These are phyloP conservation scores for Stigmatopora argus DNA, from an alignment of 2,113 vertebrate genomes.

Conservation along the genomic window DNA sequence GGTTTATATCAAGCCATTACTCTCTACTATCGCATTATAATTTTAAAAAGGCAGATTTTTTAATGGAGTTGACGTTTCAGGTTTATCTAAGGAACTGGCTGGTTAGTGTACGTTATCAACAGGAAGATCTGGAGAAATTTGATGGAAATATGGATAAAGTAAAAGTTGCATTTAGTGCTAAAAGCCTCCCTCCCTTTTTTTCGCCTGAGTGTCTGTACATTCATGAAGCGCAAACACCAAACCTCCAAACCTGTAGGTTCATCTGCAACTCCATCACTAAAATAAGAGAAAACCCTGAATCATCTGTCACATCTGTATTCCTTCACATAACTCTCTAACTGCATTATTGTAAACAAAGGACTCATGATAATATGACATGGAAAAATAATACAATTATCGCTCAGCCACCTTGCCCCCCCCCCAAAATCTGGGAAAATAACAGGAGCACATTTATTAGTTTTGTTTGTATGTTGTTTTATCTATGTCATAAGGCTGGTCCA, in stretches of 20 bases:
- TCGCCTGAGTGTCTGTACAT: slow-evolving; percentile 27
- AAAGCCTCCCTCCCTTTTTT: background rate
- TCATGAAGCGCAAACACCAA: slow-evolving; percentile 19
- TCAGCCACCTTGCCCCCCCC: background rate
- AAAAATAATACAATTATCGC: slow-evolving; percentile 25
- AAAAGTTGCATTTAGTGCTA: slow-evolving; percentile 9
- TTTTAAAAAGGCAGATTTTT: background rate
- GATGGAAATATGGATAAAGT: background rate
- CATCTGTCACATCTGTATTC: background rate
- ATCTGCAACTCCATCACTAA: background rate
- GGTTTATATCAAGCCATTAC: background rate
- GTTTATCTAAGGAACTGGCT: background rate
- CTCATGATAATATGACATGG: slow-evolving; percentile 52
- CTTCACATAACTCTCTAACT: slow-evolving; percentile 32
- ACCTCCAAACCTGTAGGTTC: background rate
- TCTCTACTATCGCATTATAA: background rate
- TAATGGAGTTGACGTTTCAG: background rate
- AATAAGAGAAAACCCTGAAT: slow-evolving; percentile 6
- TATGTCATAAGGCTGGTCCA: slow-evolving; percentile 55
- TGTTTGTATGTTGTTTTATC: slow-evolving; percentile 14
- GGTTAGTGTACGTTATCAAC: background rate
- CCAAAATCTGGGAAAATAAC: background rate
- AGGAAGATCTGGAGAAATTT: background rate
- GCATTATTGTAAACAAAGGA: slow-evolving; percentile 66
- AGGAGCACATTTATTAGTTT: slow-evolving; percentile 11